Evolutionary conservation across 2,888 invertebrate genomes (phyloP), one percentile per base, ranked within the genome.

Genomic region (Syrista parreyssii): DNA sequence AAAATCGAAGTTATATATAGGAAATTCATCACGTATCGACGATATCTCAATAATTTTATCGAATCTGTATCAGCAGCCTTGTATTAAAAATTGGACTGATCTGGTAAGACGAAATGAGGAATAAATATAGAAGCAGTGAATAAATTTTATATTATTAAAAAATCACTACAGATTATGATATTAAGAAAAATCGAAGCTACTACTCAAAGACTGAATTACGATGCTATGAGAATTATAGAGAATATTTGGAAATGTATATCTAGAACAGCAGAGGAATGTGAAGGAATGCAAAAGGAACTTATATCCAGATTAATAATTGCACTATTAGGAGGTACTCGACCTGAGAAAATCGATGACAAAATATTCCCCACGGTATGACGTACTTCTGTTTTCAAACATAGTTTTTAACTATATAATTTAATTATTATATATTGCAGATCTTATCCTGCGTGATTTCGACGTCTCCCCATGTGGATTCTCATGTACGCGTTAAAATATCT

Each of bases 201-300:
- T 74, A 77, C 75, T 34, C n/a, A 69, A 12, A 72, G 68, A 9
- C 79, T 78, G 68, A 83, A 87, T 11, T 81, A 82, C 23, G 76
- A 81, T 23, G 78, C 79, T 31, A 76, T 73, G 31, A 81, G 83
- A 30, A 78, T 78, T 6, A 32, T 88, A 12, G 76, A 71, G 1
- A 81, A 86, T 75, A 82, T 87, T 79, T 89, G 88, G 89, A 86
- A 79, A 33, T 85, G 82, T 11, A 75, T 88, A 4, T 81, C 80
- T 4, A 79, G 80, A 69, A 82, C 85, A 12, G 82, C 87, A 15
- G 84, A 84, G 68, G 81, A 85, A 33, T 84, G 83, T 31, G 87
- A 88, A 36, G 86, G 83, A 32, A 84, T 82, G 73, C 78, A 82
- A 72, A 78, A 83, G 71, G 76, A 81, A 75, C 78, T 89, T 74